These are phyloP conservation scores for Macrosoma leucophasiata DNA, from an alignment of 2,888 invertebrate genomes.

Conservation along the genomic window DNA sequence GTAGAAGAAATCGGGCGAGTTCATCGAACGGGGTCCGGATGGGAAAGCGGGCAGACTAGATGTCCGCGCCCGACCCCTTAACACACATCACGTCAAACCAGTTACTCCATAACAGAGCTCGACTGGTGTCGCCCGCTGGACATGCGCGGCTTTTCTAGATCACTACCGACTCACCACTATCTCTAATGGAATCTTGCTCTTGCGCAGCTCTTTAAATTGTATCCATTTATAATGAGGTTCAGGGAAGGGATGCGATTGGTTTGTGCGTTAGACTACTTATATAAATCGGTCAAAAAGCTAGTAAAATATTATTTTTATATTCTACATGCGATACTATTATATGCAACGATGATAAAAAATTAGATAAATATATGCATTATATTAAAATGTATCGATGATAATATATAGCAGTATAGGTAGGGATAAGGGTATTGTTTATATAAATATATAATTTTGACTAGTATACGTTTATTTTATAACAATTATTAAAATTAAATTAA, in stretches of 20 bases:
- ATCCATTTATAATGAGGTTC: conserved; percentile 27
- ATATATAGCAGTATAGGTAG: conserved; percentile 42
- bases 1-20: conserved; percentile 67
- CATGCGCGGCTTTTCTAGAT: conserved; percentile 38
- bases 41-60: conserved; percentile 54
- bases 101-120: conserved; percentile 47
- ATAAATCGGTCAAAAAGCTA: conserved; percentile 74
- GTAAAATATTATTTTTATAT: conserved; percentile 50
- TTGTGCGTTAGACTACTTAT: conserved; percentile 68
- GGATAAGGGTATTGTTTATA: conserved; percentile 42
- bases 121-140: conserved; percentile 29
- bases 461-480: conserved; percentile 58
- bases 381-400: conserved; percentile 36
- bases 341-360: conserved; percentile 39
- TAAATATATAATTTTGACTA: conserved; percentile 67
- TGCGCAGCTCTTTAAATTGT: conserved; percentile 22
- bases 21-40: conserved; percentile 59
- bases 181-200: conserved; percentile 30
- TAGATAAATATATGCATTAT: conserved; percentile 33
- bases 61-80: conserved; percentile 57
- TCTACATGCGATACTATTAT: conserved; percentile 47
- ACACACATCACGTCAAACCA: conserved; percentile 63
- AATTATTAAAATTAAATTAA: conserved; percentile 67
- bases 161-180: conserved; percentile 32
- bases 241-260: conserved; percentile 40